Evolutionary conservation across 1,140 invertebrate genomes (phyloP).

Genomic region (Leptinotarsa defecta): DNA sequence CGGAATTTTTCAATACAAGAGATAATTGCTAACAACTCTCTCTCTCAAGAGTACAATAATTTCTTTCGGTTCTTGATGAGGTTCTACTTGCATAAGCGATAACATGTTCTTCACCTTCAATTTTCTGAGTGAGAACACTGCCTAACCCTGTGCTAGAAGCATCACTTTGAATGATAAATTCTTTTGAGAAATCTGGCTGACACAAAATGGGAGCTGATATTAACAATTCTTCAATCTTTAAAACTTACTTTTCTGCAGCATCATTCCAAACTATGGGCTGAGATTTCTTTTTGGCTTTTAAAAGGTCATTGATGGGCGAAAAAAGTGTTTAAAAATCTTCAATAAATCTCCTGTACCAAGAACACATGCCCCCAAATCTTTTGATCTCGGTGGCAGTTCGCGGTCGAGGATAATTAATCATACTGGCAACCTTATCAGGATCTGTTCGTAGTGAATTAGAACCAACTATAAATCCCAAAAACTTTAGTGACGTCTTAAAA

Average conservation of each 20-base stretch:
- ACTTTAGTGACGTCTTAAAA: conserved; percentile 37
- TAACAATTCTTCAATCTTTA: conserved; percentile 37
- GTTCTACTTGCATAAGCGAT: conserved; percentile 46
- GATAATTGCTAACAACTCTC: conserved; percentile 51
- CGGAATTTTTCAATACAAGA: conserved; percentile 28
- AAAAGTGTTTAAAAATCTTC: conserved; percentile 35
- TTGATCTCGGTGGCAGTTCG: not conserved
- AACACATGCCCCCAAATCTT: conserved; percentile 30
- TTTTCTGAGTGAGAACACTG: conserved; percentile 42
- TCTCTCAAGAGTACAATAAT: conserved; percentile 54
- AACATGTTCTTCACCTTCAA: conserved; percentile 28
- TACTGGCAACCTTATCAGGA: conserved; percentile 34
- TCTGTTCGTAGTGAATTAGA: conserved; percentile 41
- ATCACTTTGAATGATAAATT: conserved; percentile 42
- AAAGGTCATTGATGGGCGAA: conserved; percentile 35
- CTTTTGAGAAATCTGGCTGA: conserved; percentile 38
- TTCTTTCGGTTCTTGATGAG: conserved; percentile 51
- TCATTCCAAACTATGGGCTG: conserved; percentile 16
- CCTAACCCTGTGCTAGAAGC: conserved; percentile 35
- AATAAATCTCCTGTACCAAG: conserved; percentile 34
- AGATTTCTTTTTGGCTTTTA: conserved; percentile 31
- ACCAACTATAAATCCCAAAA: conserved; percentile 53
- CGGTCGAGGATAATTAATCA: conserved; percentile 33
- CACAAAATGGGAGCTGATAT: conserved; percentile 36
- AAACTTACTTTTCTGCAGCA: conserved; percentile 32